Evolutionary conservation across 2,113 vertebrate species (phyloP).

Genomic region (Chionomys nivalis): DNA sequence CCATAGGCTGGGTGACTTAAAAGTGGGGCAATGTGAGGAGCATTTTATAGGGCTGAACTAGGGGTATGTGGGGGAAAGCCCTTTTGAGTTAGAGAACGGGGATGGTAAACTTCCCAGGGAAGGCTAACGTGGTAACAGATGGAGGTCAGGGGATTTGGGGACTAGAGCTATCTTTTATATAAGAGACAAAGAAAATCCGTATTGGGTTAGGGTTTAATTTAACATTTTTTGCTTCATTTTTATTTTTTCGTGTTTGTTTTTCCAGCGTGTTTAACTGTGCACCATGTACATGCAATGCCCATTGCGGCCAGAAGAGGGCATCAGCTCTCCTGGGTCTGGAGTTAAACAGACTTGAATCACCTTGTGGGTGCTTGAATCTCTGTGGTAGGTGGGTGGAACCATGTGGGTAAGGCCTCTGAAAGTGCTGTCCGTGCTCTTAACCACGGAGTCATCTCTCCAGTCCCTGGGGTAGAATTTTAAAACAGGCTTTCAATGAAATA

Average conservation of each 20-base stretch:
- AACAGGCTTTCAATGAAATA: not conserved
- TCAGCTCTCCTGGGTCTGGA: not conserved
- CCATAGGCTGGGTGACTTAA: not conserved
- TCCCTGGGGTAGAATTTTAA: not conserved
- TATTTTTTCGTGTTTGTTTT: not conserved
- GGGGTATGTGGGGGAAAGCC: not conserved
- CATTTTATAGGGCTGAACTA: not conserved
- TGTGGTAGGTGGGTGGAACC: no score
- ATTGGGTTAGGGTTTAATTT: not conserved
- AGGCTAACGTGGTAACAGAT: not conserved
- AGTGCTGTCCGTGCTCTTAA: not conserved
- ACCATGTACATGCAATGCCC: not conserved
- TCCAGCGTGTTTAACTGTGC: not conserved
- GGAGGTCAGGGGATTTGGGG: not conserved
- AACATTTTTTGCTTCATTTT: not conserved
- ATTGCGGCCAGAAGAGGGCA: not conserved
- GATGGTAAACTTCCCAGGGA: not conserved
- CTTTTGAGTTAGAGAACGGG: not conserved
- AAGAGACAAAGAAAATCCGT: not conserved
- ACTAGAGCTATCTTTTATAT: not conserved
- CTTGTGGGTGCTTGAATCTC: not conserved
- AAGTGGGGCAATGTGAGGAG: not conserved
- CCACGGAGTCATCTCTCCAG: not conserved
- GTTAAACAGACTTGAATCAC: not conserved
- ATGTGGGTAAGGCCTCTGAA: not conserved